Conservation (phyloP, 2,113 vertebrate species). For the Axis porcinus region DNA sequence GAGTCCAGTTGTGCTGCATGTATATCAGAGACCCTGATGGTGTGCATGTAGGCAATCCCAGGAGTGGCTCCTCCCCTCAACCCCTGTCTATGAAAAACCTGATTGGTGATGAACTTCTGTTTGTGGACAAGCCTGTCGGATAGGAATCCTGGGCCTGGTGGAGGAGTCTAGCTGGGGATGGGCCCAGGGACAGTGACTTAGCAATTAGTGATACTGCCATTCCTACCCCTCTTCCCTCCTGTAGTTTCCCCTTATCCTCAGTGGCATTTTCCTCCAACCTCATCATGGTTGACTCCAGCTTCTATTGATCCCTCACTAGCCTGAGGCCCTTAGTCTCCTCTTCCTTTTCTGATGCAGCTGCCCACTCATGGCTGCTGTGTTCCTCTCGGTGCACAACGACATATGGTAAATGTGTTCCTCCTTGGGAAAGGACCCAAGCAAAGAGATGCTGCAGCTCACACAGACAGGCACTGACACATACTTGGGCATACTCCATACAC, state of each 20-base stretch:
- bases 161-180: background rate
- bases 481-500: background rate
- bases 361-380: background rate
- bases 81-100: background rate
- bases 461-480: background rate
- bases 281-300: background rate
- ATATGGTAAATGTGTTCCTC: background rate
- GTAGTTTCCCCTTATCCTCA: background rate
- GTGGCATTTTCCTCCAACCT: background rate
- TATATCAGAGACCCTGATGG: slow-evolving; percentile 12
- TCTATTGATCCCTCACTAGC: background rate
- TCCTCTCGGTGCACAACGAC: background rate
- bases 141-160: background rate
- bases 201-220: slow-evolving; percentile 12
- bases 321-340: background rate
- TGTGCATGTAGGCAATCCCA: background rate
- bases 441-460: background rate
- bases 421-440: background rate
- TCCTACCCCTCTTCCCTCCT: background rate
- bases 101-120: background rate
- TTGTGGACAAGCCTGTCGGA: background rate
- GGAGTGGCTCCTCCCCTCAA: background rate
- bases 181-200: slow-evolving; percentile 1
- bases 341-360: background rate
- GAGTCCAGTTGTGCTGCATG: background rate